A percentile compares a stretch with the other conserved stretches of the same genome.
These are phyloP conservation scores for Charina bottae DNA, from an alignment of 2,113 vertebrate species.

Conservation along the genomic window DNA sequence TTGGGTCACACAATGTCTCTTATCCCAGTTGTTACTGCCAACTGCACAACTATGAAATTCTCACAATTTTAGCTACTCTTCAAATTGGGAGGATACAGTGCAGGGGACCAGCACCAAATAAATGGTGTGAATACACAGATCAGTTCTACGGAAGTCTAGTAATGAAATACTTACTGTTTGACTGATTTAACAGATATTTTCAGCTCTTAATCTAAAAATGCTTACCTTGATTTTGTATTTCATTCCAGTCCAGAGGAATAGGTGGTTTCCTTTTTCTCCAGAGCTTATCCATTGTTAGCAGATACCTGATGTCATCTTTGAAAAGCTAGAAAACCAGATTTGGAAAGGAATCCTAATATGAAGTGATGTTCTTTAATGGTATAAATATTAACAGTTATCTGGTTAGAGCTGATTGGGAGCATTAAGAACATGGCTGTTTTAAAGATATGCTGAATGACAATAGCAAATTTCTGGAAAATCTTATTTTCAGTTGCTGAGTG, in stretches of 20 bases:
- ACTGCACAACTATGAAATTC: background rate
- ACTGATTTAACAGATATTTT: background rate
- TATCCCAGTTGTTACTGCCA: background rate
- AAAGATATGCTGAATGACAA: background rate
- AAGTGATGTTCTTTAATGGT: background rate
- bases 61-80: too few species aligned
- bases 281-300: constrained; percentile 97
- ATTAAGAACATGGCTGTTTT: background rate
- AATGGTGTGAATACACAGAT: background rate
- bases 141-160: background rate
- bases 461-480: background rate
- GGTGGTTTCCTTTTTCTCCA: constrained; percentile 98
- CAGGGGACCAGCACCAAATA: background rate
- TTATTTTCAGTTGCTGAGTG: background rate
- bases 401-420: background rate
- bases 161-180: background rate
- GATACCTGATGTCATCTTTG: constrained; percentile 96
- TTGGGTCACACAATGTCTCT: too few species aligned
- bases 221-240: constrained; percentile 86
- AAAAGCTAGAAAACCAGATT: constrained; percentile 83
- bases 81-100: too few species aligned
- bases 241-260: constrained; percentile 89
- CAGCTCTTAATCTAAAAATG: background rate
- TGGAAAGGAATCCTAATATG: background rate
- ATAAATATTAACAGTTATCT: background rate